Evolutionary conservation across 2,797 vertebrate genomes (phyloP).

Genomic region (Denticeps clupeoides): DNA sequence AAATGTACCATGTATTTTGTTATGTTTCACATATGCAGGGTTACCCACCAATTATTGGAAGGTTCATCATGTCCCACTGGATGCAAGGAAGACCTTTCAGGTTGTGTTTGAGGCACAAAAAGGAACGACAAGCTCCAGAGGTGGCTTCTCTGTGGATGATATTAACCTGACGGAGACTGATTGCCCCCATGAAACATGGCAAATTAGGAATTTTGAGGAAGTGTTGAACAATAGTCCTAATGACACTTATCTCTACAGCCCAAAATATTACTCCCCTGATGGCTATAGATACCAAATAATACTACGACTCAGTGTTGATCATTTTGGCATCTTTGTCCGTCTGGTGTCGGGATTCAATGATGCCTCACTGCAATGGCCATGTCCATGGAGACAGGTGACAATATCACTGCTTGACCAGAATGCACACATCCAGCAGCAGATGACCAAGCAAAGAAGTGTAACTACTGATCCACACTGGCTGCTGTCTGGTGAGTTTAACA

Average conservation of each 20-base stretch:
- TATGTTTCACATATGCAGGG: constrained; percentile 17
- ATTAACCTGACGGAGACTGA: constrained; percentile 21
- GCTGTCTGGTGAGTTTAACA: no score
- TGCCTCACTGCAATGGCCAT: constrained; percentile 62
- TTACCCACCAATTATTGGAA: constrained; percentile 54
- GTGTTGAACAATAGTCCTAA: neutral
- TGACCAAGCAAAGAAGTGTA: constrained; percentile 59
- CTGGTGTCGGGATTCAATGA: constrained; percentile 18
- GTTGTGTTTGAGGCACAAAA: constrained; percentile 61
- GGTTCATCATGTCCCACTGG: constrained; percentile 56
- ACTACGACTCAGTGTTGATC: constrained; percentile 10
- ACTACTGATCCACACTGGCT: constrained; percentile 50
- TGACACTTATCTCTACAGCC: neutral
- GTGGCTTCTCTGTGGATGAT: constrained; percentile 64
- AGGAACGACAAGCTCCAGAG: constrained; percentile 51
- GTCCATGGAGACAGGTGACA: constrained; percentile 61
- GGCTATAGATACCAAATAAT: constrained; percentile 66
- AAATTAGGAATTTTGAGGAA: constrained; percentile 56
- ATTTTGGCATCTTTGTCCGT: constrained; percentile 30
- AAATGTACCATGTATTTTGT: neutral
- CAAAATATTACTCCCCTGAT: constrained; percentile 49
- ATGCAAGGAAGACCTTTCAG: constrained; percentile 51
- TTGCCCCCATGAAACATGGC: constrained; percentile 50
- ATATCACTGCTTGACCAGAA: constrained; percentile 69
- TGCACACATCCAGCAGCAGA: constrained; percentile 57